Evolutionary conservation across 1,140 invertebrate genomes (phyloP).

Genomic region (Panagrolaimus sp.): DNA sequence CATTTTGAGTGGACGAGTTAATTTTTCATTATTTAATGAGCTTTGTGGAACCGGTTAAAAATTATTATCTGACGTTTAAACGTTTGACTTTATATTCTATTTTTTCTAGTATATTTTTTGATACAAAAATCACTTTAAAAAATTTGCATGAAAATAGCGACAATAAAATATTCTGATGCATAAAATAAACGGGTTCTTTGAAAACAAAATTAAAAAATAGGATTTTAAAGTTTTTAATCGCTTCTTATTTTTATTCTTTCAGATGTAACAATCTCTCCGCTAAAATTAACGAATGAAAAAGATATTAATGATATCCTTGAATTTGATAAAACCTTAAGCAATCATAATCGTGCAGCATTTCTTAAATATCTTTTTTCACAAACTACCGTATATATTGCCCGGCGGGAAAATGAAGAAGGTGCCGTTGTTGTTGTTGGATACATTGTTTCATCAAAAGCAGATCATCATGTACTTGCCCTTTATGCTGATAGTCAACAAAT

Average conservation of each 20-base stretch:
- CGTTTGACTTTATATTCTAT: too few relatives aligned
- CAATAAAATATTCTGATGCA: too few relatives aligned
- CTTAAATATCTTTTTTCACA: conserved; percentile 28
- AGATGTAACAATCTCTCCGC: conserved; percentile 1
- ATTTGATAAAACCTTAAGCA: conserved; percentile 34
- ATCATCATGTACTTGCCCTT: conserved; percentile 33
- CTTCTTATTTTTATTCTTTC: neutral
- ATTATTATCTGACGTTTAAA: too few relatives aligned
- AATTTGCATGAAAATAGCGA: too few relatives aligned
- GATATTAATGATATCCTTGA: conserved; percentile 29
- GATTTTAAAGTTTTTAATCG: neutral
- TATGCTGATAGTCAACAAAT: conserved; percentile 32
- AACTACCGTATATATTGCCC: conserved; percentile 28
- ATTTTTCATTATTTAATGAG: too few relatives aligned
- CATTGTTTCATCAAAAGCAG: conserved; percentile 17
- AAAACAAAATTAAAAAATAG: neutral
- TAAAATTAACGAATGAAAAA: neutral
- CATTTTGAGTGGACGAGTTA: too few relatives aligned
- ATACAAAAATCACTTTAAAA: too few relatives aligned
- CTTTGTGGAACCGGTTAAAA: too few relatives aligned
- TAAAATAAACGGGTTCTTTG: too few relatives aligned
- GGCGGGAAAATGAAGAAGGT: conserved; percentile 10
- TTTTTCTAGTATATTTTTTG: too few relatives aligned
- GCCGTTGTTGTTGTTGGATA: conserved; percentile 32
- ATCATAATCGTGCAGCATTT: conserved; percentile 45